phyloP scores from a whole-genome alignment of 2,888 invertebrate species.

The Parelbella ahira region DNA sequence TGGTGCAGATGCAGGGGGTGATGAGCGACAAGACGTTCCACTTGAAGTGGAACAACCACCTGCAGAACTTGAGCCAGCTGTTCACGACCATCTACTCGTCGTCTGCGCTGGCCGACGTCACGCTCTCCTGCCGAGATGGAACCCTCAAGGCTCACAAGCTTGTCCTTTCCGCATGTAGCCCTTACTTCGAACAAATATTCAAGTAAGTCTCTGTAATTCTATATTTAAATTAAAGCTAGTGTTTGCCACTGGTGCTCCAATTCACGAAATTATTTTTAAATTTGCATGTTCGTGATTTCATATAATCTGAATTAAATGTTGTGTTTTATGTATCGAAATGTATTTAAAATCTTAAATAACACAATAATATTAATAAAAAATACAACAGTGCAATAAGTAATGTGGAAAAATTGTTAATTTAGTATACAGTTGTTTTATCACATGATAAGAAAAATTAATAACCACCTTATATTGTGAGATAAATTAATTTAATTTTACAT shows the following conservation, averaged over 20 bases:
- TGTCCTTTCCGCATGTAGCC: slow-evolving; percentile 87
- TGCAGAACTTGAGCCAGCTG: slow-evolving; percentile 85
- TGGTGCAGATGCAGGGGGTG: slow-evolving; percentile 79
- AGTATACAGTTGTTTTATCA: slow-evolving; percentile 34
- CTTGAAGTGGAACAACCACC: slow-evolving; percentile 86
- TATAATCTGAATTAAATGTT: slow-evolving; percentile 9
- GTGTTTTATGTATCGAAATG: too few species aligned
- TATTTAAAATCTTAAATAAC: too few species aligned
- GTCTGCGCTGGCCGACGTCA: slow-evolving; percentile 85
- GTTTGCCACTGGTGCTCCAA: slow-evolving; percentile 7
- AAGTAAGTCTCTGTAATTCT: slow-evolving; percentile 59
- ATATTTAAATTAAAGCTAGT: slow-evolving; percentile 30
- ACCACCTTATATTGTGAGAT: slow-evolving; percentile 28
- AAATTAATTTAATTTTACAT: slow-evolving; percentile 22
- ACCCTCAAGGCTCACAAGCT: slow-evolving; percentile 86
- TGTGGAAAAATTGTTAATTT: too few species aligned
- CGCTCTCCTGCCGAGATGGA: slow-evolving; percentile 86
- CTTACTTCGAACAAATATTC: slow-evolving; percentile 88
- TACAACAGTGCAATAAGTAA: too few species aligned
- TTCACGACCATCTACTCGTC: slow-evolving; percentile 85
- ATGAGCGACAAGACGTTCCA: slow-evolving; percentile 85
- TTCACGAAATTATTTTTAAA: slow-evolving; percentile 21
- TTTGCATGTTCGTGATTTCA: slow-evolving; percentile 4
- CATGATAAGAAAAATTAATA: slow-evolving; percentile 32
- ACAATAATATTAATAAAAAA: too few species aligned